Percentiles rank a stretch among this genome's conserved stretches.
phyloP scores from a whole-genome alignment of 2,888 invertebrate species.

The Aphodius sticticus region DNA sequence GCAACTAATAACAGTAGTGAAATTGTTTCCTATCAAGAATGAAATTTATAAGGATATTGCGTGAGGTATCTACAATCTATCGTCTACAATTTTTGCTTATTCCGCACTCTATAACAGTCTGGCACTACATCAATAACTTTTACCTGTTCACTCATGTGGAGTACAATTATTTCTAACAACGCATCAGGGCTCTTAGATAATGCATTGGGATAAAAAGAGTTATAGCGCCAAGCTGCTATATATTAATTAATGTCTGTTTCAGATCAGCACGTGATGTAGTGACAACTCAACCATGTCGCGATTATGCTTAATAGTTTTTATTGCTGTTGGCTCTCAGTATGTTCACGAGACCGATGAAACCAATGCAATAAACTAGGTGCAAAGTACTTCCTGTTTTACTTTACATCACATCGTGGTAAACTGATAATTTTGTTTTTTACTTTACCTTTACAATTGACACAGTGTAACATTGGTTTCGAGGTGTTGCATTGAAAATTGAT shows the following conservation, averaged over 20 bases:
- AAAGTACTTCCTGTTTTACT: background rate
- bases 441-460: too few relatives aligned
- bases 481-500: too few relatives aligned
- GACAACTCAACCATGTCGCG: constrained; percentile 24
- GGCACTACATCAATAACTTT: constrained; percentile 24
- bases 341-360: background rate
- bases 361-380: background rate
- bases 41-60: background rate
- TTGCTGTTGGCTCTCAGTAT: constrained; percentile 4
- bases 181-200: constrained; percentile 13
- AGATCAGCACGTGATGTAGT: constrained; percentile 18
- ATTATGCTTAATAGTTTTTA: constrained; percentile 22
- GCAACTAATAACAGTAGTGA: background rate
- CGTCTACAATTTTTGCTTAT: background rate
- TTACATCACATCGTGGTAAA: background rate
- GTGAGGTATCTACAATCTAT: background rate
- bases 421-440: too few relatives aligned
- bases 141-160: constrained; percentile 26
- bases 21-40: background rate
- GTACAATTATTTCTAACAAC: constrained; percentile 22
- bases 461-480: too few relatives aligned
- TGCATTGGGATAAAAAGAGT: background rate
- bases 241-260: constrained; percentile 23
- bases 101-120: background rate
- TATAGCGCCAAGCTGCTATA: constrained; percentile 6